These are phyloP conservation scores for Panthera uncia DNA, from an alignment of 2,113 vertebrate species.

Conservation along the genomic window DNA sequence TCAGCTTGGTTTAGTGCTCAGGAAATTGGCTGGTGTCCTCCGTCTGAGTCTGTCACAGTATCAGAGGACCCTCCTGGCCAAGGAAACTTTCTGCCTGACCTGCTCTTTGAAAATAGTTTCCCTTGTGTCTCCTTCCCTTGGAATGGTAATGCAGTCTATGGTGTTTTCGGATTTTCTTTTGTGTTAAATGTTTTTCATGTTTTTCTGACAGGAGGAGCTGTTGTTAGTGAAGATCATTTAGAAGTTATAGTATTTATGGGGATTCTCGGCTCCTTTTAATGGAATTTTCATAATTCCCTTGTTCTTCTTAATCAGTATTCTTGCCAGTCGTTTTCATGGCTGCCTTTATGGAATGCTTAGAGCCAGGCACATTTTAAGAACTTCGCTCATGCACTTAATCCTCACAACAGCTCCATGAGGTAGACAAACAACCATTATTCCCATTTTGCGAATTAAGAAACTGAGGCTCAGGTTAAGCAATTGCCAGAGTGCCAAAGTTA, in stretches of 20 bases:
- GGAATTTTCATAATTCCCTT: background rate
- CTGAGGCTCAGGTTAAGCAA: background rate
- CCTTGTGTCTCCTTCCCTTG: background rate
- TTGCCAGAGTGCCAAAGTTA: background rate
- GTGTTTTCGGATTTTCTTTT: background rate
- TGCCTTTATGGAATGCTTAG: background rate
- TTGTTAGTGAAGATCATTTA: background rate
- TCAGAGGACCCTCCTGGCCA: background rate
- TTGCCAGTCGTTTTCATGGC: background rate
- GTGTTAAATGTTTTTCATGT: background rate
- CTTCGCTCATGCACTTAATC: background rate
- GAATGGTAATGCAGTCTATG: background rate
- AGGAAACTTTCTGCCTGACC: background rate
- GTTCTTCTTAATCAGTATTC: background rate
- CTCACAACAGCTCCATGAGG: background rate
- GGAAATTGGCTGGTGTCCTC: background rate
- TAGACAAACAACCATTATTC: background rate
- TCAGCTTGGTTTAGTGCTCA: background rate
- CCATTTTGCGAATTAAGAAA: background rate
- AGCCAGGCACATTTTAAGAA: background rate
- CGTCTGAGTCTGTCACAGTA: background rate
- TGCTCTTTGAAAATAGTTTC: background rate
- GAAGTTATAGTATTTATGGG: background rate
- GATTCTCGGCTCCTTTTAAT: background rate
- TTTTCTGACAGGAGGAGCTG: conserved; percentile 6